Conservation (phyloP, 2,797 vertebrate species). For the Semotilus atromaculatus region DNA sequence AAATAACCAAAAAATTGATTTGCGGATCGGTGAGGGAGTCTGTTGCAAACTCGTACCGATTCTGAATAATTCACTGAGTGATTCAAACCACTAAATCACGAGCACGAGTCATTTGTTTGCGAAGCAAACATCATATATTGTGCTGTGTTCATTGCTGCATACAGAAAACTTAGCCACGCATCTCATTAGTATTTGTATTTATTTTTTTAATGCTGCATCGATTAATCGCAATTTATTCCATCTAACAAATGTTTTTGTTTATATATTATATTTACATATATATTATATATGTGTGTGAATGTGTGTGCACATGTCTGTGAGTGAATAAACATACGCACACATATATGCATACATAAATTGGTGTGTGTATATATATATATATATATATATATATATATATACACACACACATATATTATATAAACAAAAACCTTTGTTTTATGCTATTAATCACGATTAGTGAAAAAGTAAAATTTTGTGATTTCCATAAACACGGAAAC, state of each 20-base stretch:
- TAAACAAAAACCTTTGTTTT: too few relatives aligned
- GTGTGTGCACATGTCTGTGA: too few relatives aligned
- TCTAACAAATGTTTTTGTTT: too few relatives aligned
- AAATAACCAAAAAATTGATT: background rate
- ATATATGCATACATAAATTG: background rate
- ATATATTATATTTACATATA: too few relatives aligned
- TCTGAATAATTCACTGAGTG: background rate
- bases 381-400: too few relatives aligned
- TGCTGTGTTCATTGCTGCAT: background rate
- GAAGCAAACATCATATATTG: background rate
- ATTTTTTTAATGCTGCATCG: background rate
- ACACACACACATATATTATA: too few relatives aligned
- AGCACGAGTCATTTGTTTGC: background rate
- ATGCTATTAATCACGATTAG: too few relatives aligned
- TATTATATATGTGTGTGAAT: too few relatives aligned
- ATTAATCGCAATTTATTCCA: too few relatives aligned
- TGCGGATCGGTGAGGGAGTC: background rate
- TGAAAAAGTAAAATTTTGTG: too few relatives aligned
- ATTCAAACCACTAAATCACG: background rate
- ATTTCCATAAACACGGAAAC: background rate
- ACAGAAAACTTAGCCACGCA: background rate
- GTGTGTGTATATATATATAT: too few relatives aligned
- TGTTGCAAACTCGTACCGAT: background rate
- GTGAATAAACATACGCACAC: too few relatives aligned
- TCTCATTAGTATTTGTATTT: background rate